Evolutionary conservation across 2,888 invertebrate genomes (phyloP).

Genomic region (Boloria euphrosyne): DNA sequence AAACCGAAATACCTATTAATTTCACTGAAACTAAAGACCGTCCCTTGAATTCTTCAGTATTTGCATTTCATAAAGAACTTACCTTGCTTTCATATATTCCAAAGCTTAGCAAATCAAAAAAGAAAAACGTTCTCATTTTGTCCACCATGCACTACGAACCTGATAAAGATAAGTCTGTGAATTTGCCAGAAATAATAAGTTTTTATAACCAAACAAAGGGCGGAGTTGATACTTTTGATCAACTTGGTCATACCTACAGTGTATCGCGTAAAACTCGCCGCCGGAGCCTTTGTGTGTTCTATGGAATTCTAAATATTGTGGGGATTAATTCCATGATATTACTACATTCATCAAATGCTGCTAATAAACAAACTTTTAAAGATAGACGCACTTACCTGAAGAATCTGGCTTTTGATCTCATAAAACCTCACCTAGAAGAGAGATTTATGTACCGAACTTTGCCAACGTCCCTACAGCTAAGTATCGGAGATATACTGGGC

Average conservation of each 20-base stretch:
- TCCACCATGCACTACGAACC: slow-evolving; percentile 4
- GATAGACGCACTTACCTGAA: background rate
- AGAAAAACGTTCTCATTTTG: slow-evolving; percentile 12
- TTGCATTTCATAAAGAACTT: slow-evolving; percentile 5
- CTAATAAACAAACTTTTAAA: slow-evolving; percentile 5
- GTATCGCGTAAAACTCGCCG: slow-evolving; percentile 15
- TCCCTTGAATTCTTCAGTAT: background rate
- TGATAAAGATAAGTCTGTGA: background rate
- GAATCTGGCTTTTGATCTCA: slow-evolving; percentile 7
- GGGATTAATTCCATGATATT: slow-evolving; percentile 1
- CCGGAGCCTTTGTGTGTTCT: slow-evolving; percentile 10
- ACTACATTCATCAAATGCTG: slow-evolving; percentile 8
- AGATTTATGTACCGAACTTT: slow-evolving; percentile 16
- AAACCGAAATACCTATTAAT: slow-evolving; percentile 4
- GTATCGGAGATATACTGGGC: slow-evolving; percentile 19
- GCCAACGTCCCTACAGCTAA: slow-evolving; percentile 15
- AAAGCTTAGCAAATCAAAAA: background rate
- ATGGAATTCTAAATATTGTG: slow-evolving; percentile 6
- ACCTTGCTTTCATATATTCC: slow-evolving; percentile 4
- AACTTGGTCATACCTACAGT: slow-evolving; percentile 15
- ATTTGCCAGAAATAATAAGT: background rate
- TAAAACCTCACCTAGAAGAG: slow-evolving; percentile 17
- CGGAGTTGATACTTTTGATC: slow-evolving; percentile 2
- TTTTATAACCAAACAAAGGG: slow-evolving; percentile 9
- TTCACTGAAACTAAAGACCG: background rate